Evolutionary conservation across 2,888 invertebrate species (phyloP), one percentile per base, ranked within the genome.

Genomic region (Lypha dubia): DNA sequence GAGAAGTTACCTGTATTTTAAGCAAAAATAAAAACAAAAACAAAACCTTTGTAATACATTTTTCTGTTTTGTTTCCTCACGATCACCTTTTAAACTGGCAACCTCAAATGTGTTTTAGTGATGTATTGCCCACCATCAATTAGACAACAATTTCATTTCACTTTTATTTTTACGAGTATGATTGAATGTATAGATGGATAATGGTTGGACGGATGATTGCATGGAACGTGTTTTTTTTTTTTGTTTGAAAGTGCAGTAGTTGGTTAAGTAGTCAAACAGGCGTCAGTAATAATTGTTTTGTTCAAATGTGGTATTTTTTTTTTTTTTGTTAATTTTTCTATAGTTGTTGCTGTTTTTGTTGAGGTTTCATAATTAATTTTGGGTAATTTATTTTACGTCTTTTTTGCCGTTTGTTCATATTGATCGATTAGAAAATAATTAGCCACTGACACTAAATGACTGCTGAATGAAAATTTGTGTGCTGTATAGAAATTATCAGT

Each of bases 341-440:
- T 4, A 28, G 3, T 73, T 62, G 9, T 53, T 53, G 28, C 5
- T 3, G 4, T 41, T 20, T 38, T 62, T 46, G 24, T 46, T 75
- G 60, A 24, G 35, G 67, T 68, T 79, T 71, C 20, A 28, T 60
- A 79, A 85, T 85, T 85, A 85, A 85, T 85, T 83, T 63, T 83
- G 28, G 49, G 56, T 80, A 83, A 85, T 85, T 83, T 65, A 20
- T 79, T 65, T 56, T 68, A 44, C 35, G n/a, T n/a, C n/a, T 58
- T 35, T 58, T 58, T 32, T 24, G 56, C 15, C 46, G 44, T 56
- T 63, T n/a, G 20, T 62, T 73, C 3, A 6, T 63, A 80, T 79
- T 86, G 81, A 86, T 86, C 83, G 60, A 86, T 86, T 83, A 20
- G 81, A 83, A 83, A 80, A 83, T 86, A 80, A 86, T 86, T 74